phyloP scores from a whole-genome alignment of 2,797 vertebrate species.

The Tarsius wallacei region DNA sequence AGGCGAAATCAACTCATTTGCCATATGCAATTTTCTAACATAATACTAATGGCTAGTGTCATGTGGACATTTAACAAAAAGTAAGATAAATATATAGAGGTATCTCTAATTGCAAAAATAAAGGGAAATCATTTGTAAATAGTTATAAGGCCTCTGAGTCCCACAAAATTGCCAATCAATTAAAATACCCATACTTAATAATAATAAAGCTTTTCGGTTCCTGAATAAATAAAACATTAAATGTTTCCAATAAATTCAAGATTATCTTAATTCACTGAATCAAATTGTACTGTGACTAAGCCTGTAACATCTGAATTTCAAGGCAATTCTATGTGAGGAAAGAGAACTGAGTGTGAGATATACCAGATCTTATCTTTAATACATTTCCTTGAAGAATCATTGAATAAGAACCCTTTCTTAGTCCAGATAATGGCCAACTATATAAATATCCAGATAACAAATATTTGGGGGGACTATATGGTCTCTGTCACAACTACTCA shows the following conservation, averaged over 20 bases:
- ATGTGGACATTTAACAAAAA: neutral
- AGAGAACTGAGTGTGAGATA: conserved; percentile 2
- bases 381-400: neutral
- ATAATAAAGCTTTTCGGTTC: neutral
- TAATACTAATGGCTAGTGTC: neutral
- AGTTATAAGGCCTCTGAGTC: neutral
- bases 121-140: neutral
- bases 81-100: neutral
- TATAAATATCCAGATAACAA: neutral
- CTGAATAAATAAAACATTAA: conserved; percentile 25
- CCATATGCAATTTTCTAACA: neutral
- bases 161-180: neutral
- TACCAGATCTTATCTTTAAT: neutral
- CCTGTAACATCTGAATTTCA: neutral
- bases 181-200: conserved; percentile 22
- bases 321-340: neutral
- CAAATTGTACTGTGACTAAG: neutral
- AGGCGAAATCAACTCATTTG: neutral
- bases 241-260: neutral
- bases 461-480: neutral
- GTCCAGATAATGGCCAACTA: neutral
- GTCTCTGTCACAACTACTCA: neutral
- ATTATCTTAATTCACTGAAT: conserved; percentile 31
- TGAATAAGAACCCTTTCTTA: neutral
- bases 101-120: conserved; percentile 1